Evolutionary conservation across 2,113 vertebrate species (phyloP).

Genomic region (Limanda limanda): DNA sequence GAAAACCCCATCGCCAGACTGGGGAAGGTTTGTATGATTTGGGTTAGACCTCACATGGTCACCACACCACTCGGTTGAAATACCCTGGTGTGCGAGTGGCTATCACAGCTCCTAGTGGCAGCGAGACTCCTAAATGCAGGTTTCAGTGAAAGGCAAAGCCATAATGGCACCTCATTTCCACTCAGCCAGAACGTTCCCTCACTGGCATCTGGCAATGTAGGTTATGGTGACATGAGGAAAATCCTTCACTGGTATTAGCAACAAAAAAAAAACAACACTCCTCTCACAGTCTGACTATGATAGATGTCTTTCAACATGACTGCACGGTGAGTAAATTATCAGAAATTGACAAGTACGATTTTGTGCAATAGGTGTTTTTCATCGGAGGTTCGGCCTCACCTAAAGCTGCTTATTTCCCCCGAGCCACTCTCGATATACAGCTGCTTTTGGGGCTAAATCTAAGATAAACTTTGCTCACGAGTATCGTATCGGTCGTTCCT

Average conservation of each 20-base stretch:
- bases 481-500: background rate
- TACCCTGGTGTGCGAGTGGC: slow-evolving; percentile 48
- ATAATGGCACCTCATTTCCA: slow-evolving; percentile 58
- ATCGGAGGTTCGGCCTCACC: too few relatives aligned
- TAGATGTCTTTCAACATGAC: background rate
- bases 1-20: slow-evolving; percentile 48
- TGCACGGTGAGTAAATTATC: background rate
- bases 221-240: slow-evolving; percentile 30
- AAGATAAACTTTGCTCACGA: background rate
- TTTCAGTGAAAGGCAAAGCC: slow-evolving; percentile 44
- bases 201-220: slow-evolving; percentile 6
- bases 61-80: slow-evolving; percentile 51
- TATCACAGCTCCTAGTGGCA: slow-evolving; percentile 44
- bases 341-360: background rate
- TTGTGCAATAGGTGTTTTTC: too few relatives aligned
- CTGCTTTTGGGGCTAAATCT: background rate
- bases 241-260: background rate
- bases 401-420: too few relatives aligned
- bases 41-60: slow-evolving; percentile 56
- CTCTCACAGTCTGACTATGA: slow-evolving; percentile 6
- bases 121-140: slow-evolving; percentile 48
- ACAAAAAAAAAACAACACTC: background rate
- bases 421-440: too few relatives aligned
- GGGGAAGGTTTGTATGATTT: slow-evolving; percentile 57
- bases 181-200: slow-evolving; percentile 21